Percentiles rank a stretch among this genome's conserved stretches.
Evolutionary conservation across 2,113 vertebrate genomes (phyloP).

Genomic region (Isurus oxyrinchus): DNA sequence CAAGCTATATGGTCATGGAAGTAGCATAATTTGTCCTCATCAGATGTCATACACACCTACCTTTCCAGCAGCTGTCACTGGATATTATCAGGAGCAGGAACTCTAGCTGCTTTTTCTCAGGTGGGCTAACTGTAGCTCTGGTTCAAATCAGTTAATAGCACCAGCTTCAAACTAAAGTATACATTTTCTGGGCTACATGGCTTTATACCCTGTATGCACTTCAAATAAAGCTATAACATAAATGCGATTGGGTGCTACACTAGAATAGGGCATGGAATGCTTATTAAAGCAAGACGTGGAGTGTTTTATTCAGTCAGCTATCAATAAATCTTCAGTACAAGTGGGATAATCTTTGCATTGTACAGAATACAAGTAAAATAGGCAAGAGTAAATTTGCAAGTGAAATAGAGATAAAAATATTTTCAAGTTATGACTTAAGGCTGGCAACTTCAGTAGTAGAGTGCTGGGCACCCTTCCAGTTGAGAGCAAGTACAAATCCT

Average conservation of each 20-base stretch:
- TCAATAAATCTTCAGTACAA: not conserved
- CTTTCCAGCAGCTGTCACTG: not conserved
- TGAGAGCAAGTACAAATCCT: not conserved
- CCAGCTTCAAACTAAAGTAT: not conserved
- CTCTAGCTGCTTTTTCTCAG: not conserved
- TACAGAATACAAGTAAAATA: not conserved
- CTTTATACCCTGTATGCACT: not conserved
- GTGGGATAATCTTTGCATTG: not conserved
- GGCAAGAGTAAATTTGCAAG: not conserved
- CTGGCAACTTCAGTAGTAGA: not conserved
- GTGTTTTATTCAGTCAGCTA: not conserved
- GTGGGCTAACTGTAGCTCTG: not conserved
- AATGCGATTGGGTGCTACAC: not conserved
- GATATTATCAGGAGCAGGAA: not conserved
- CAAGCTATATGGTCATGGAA: not conserved
- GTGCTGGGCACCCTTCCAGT: not conserved
- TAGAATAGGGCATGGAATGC: not conserved
- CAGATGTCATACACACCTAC: not conserved
- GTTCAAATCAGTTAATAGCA: not conserved
- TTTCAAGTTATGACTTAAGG: not conserved
- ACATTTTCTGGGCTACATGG: not conserved
- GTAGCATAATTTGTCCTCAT: not conserved
- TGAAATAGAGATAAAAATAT: not conserved
- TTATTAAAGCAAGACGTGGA: not conserved
- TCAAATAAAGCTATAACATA: not conserved